Base-by-base conservation (phyloP, 1,140 invertebrate genomes). In the Centruroides sculpturatus region DNA sequence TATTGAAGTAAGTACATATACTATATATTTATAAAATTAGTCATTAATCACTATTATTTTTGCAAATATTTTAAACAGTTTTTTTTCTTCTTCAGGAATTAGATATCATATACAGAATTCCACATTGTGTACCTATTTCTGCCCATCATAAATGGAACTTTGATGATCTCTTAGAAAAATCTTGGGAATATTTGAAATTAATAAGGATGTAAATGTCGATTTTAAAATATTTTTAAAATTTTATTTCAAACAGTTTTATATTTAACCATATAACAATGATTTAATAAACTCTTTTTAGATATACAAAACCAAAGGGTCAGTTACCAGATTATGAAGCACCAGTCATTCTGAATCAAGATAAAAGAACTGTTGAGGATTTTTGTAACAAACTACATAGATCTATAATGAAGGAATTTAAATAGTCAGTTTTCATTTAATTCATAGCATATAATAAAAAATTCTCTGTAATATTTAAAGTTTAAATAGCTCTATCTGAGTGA, bases 141-240 rank as follows among this genome's bases (percentile, higher is more conserved):
- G 97, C 97, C 58, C 96, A 99, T 80, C 95, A 99, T 74, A 92
- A 91, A 71, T 99, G 97, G 97, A 99, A 99, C 74, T 99, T 99
- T 76, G 97, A 99, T 76, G 96, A 99, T 75, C 76, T 99, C 55
- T 75, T 99, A 12, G 95, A 99, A 73, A 96, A 93, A 75, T 97
- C 99, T 87, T 99, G 97, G 97, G 86, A 94, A 64, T 99, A 99
- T 73, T 76, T 99, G 12, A 87, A 88, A 72, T 80, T 99, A 8
- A 85, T 96, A 52, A 80, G 97, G 78, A 96, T 99, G 86, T 95
- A 81, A 80, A 80, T 77, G 58, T 49, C 23, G 2, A 23, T 23
- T 23, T 23, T 23, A 23, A 23, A 41, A 3, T 41, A 41, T 41
- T 41, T 1, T 41, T 41, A 41, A 41, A 41, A 41, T 41, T 41